Evolutionary conservation across 2,888 invertebrate genomes (phyloP), one percentile per base, ranked within the genome.

Genomic region (Nomada ferruginata): DNA sequence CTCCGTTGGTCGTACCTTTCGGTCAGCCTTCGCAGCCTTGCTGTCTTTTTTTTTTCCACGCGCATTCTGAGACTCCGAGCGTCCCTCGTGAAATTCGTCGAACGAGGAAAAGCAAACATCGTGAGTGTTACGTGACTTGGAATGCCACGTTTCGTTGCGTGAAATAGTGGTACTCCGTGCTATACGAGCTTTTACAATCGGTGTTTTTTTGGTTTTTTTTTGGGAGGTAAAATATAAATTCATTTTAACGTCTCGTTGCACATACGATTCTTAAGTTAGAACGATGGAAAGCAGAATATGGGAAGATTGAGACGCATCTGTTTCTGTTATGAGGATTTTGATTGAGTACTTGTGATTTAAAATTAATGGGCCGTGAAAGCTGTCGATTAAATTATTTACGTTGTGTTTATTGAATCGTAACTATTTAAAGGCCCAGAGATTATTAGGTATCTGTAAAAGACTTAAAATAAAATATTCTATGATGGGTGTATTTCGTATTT

Each of bases 1-100:
- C 84, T 82, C 73, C 72, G 63, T 42, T 61, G 74, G 50, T 72
- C 70, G 59, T 55, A 64, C 83, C 87, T 85, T 73, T 71, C 77
- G 52, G 59, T 47, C 71, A 53, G 20, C 75, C 60, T 61, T 71
- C 53, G 53, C 20, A 53, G 69, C 73, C 64, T 66, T 47, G 44
- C 29, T 60, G 70, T 15, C 53, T 26, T 65, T 60, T 61, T 55
- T 20, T 64, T 55, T 55, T 20, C 13, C 15, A 42, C 68, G 7
- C 18, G 36, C 61, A 9, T 23, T 52, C 44, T 26, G 1, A 5
- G n/a, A 60, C 52, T 61, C 29, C 15, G 23, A 66, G 52, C 42
- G 18, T 13, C n/a, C 36, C 29, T 70, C 63, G 65, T 74, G 74
- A 80, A 81, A 80, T 80, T 73, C 42, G 64, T n/a, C 50, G 53